phyloP scores from a whole-genome alignment of 2,888 invertebrate genomes.

The Ormia ochracea region DNA sequence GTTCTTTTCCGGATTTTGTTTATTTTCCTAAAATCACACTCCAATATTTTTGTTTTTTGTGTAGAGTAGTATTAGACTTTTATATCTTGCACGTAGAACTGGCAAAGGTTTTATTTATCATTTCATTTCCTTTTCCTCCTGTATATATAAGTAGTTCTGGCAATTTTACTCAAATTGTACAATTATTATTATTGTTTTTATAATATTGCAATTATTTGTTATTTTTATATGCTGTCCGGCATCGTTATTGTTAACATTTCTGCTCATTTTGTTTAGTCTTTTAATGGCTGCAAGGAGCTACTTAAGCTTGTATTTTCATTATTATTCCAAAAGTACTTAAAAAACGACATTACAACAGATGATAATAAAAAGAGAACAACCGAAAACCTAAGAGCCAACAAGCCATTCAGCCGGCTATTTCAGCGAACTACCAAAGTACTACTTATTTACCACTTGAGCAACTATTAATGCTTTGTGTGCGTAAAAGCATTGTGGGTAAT shows the following conservation, averaged over 20 bases:
- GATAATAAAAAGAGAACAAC: background rate
- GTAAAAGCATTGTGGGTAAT: background rate
- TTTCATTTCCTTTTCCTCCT: background rate
- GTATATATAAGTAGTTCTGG: background rate
- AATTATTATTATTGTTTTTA: constrained; percentile 18
- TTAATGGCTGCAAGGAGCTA: constrained; percentile 36
- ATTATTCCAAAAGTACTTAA: constrained; percentile 1
- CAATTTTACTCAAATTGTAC: background rate
- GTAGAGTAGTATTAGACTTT: background rate
- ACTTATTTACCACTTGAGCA: constrained; percentile 45
- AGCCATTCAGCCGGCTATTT: constrained; percentile 37
- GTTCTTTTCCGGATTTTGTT: background rate
- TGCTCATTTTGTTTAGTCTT: constrained; percentile 45
- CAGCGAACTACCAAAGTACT: constrained; percentile 31
- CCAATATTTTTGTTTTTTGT: background rate
- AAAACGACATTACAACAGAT: background rate
- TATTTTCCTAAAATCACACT: background rate
- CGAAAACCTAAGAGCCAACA: constrained; percentile 29
- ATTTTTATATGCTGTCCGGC: background rate
- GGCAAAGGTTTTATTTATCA: background rate
- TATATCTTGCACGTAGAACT: background rate
- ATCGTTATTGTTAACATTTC: background rate
- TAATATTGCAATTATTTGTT: constrained; percentile 13
- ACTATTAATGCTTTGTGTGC: constrained; percentile 40
- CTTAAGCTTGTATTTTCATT: constrained; percentile 30